These are phyloP conservation scores for Eilema caniola DNA, from an alignment of 2,888 invertebrate species.

Conservation along the genomic window DNA sequence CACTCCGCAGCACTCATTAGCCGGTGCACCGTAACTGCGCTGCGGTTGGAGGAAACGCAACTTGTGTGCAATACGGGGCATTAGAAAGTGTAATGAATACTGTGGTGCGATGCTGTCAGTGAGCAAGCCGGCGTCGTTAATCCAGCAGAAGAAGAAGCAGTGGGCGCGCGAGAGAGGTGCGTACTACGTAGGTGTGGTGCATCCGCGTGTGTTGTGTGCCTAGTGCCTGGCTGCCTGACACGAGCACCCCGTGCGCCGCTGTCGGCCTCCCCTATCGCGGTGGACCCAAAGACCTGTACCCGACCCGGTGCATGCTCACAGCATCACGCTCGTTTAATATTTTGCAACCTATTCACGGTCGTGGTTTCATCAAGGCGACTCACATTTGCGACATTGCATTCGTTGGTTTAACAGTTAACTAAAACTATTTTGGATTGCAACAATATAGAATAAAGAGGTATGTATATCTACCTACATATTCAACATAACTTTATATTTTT, in stretches of 20 bases:
- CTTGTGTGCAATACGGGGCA: conserved; percentile 79
- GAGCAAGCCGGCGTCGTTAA: conserved; percentile 88
- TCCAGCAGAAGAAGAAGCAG: conserved; percentile 96
- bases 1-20: conserved; percentile 77
- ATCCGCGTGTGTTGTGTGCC: conserved; percentile 41
- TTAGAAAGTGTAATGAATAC: conserved; percentile 85
- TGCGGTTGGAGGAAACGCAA: conserved; percentile 73
- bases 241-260: conserved; percentile 31
- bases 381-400: conserved; percentile 51
- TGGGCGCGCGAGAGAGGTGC: conserved; percentile 97
- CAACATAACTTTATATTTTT: conserved; percentile 3
- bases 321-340: conserved; percentile 51
- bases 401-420: conserved; percentile 46
- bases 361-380: conserved; percentile 59
- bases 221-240: conserved; percentile 18
- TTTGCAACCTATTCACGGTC: conserved; percentile 68
- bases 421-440: conserved; percentile 50
- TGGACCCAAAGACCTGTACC: conserved; percentile 39
- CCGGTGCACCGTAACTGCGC: conserved; percentile 81
- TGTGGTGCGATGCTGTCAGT: conserved; percentile 84
- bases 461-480: conserved; percentile 34
- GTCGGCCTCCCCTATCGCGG: conserved; percentile 31
- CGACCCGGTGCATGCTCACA: conserved; percentile 43
- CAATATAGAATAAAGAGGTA: conserved; percentile 47
- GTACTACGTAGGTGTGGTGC: conserved; percentile 59